Evolutionary conservation across 2,797 vertebrate species (phyloP).

Genomic region (Carapus acus): DNA sequence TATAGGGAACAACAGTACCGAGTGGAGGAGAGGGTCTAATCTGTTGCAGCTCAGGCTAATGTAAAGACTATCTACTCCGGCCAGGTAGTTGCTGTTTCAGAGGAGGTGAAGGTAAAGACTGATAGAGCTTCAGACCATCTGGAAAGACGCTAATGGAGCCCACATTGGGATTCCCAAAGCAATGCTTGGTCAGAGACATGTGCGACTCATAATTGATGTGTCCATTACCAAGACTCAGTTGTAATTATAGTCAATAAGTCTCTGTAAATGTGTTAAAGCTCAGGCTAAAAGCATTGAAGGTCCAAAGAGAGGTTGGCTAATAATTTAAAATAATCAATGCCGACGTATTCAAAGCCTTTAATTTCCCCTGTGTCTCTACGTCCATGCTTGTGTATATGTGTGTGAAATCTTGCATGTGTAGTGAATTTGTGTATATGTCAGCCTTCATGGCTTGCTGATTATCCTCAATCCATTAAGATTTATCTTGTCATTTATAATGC

Average conservation of each 20-base stretch:
- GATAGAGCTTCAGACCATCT: constrained; percentile 70
- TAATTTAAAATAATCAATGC: constrained; percentile 99
- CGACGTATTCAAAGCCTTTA: constrained; percentile 98
- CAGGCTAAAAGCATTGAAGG: constrained; percentile 99
- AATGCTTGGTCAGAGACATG: constrained; percentile 97
- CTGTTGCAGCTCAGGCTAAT: constrained; percentile 52
- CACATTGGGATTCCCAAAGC: constrained; percentile 98
- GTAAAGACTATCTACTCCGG: constrained; percentile 62
- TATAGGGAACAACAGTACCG: constrained; percentile 20
- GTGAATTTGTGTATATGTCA: constrained; percentile 72
- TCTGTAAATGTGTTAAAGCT: constrained; percentile 99
- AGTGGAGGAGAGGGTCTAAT: constrained; percentile 24
- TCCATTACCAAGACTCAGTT: constrained; percentile 99
- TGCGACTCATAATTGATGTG: constrained; percentile 99
- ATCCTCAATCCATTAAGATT: constrained; percentile 99
- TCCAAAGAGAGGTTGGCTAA: constrained; percentile 99
- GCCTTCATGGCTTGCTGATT: constrained; percentile 90
- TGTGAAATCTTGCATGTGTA: constrained; percentile 41
- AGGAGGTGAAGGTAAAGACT: constrained; percentile 68
- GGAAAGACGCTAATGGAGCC: constrained; percentile 91
- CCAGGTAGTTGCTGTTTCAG: constrained; percentile 67
- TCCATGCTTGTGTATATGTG: constrained; percentile 61
- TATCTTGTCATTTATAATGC: constrained; percentile 99
- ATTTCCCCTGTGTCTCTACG: constrained; percentile 96
- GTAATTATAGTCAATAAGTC: constrained; percentile 99